Evolutionary conservation across 92 coral and sea anemone genomes (phyloP).

Genomic region (Palythoa grandiflora): DNA sequence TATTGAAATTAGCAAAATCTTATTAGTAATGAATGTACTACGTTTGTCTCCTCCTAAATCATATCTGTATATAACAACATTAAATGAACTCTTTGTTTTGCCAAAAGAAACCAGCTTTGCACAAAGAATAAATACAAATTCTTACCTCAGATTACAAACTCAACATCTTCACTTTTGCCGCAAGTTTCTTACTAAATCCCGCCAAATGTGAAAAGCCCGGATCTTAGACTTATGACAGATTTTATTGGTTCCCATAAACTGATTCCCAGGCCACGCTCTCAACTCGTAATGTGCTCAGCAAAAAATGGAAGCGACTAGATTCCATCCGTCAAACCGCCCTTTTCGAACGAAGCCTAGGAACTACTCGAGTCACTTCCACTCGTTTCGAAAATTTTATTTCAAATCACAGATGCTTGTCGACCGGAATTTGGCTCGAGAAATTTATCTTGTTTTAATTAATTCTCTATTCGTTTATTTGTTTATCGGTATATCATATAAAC

Average conservation of each 20-base stretch:
- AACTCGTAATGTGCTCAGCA: no score
- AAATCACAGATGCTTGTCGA: no score
- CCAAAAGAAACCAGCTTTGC: background rate
- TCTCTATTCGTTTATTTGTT: no score
- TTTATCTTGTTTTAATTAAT: no score
- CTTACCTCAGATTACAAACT: background rate
- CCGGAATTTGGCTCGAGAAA: no score
- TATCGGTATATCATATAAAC: no score
- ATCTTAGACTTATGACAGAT: background rate
- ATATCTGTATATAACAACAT: background rate
- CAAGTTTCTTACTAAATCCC: slow-evolving; percentile 31
- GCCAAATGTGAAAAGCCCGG: slow-evolving; percentile 43
- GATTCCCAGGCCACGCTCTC: slow-evolving; percentile 19
- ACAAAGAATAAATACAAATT: background rate
- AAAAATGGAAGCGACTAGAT: no score
- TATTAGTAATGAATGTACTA: background rate
- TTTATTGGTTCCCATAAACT: slow-evolving; percentile 16
- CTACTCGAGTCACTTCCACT: no score
- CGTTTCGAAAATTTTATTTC: no score
- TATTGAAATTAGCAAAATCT: background rate
- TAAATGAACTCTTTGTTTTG: background rate
- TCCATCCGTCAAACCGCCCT: no score
- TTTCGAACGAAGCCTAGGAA: no score
- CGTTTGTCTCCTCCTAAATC: no score
- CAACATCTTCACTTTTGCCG: background rate